These are phyloP conservation scores for Drosophila equinoxialis DNA, from an alignment of 1,140 invertebrate species.

Conservation along the genomic window DNA sequence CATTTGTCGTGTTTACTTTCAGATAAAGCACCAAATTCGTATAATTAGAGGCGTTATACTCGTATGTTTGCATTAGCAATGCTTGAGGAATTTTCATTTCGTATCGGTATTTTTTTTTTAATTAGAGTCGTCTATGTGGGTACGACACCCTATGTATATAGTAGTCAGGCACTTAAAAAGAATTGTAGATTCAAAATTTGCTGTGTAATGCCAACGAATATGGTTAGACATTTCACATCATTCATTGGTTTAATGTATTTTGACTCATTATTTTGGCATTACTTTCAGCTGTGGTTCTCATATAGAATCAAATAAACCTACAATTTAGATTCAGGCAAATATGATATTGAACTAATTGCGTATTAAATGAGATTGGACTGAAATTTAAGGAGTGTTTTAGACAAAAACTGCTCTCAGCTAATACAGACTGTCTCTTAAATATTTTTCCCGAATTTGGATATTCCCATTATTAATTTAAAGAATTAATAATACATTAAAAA, in stretches of 20 bases:
- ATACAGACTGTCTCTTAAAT: too few species aligned
- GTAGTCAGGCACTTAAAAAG: background rate
- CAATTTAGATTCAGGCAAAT: too few species aligned
- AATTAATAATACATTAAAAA: too few species aligned
- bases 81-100: slow-evolving; percentile 21
- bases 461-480: too few species aligned
- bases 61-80: slow-evolving; percentile 61
- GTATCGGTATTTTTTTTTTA: slow-evolving; percentile 5
- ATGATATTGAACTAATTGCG: too few species aligned
- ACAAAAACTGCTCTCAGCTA: too few species aligned
- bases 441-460: too few species aligned
- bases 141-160: background rate
- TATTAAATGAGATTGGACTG: too few species aligned
- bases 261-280: slow-evolving; percentile 14
- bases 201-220: background rate
- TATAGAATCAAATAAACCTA: too few species aligned
- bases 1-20: slow-evolving; percentile 72
- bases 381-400: too few species aligned
- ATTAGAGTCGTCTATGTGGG: background rate
- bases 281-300: slow-evolving; percentile 16
- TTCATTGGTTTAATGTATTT: background rate
- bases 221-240: background rate
- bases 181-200: background rate
- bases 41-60: slow-evolving; percentile 70
- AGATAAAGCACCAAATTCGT: slow-evolving; percentile 73